Evolutionary conservation across 2,888 invertebrate species (phyloP).

Genomic region (Panopea generosa): DNA sequence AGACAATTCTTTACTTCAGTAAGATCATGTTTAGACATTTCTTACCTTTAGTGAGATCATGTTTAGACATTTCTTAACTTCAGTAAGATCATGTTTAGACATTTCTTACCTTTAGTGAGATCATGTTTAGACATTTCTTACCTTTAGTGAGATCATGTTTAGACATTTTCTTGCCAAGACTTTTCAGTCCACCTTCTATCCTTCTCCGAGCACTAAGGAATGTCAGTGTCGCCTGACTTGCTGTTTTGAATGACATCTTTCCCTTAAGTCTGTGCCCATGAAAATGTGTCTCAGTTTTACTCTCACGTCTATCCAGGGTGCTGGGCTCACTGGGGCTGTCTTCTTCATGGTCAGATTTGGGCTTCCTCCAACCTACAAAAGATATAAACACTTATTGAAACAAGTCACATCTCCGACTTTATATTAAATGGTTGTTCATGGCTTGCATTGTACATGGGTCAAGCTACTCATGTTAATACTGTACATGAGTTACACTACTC

Average conservation of each 20-base stretch:
- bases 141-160: slow-evolving; percentile 94
- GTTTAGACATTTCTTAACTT: too few relatives aligned
- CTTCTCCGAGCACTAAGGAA: slow-evolving; percentile 88
- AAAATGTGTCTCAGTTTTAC: slow-evolving; percentile 78
- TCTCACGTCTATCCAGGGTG: slow-evolving; percentile 73
- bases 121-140: slow-evolving; percentile 41
- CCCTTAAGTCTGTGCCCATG: slow-evolving; percentile 67
- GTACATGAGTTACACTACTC: too few relatives aligned
- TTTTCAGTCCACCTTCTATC: slow-evolving; percentile 94
- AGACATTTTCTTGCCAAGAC: slow-evolving; percentile 88
- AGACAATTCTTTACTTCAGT: too few relatives aligned
- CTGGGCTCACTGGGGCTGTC: slow-evolving; percentile 81
- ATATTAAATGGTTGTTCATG: too few relatives aligned
- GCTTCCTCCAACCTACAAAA: slow-evolving; percentile 79
- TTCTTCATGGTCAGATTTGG: slow-evolving; percentile 85
- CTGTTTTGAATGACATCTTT: slow-evolving; percentile 84
- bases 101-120: slow-evolving; percentile 6
- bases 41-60: too few relatives aligned
- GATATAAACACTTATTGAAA: too few relatives aligned
- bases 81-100: not conserved
- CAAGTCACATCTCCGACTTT: too few relatives aligned
- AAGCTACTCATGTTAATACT: too few relatives aligned
- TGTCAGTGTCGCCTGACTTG: slow-evolving; percentile 85
- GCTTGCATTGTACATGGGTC: too few relatives aligned
- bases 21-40: too few relatives aligned